Evolutionary conservation across 2,797 vertebrate genomes (phyloP).

Genomic region (Australoheros facetus): DNA sequence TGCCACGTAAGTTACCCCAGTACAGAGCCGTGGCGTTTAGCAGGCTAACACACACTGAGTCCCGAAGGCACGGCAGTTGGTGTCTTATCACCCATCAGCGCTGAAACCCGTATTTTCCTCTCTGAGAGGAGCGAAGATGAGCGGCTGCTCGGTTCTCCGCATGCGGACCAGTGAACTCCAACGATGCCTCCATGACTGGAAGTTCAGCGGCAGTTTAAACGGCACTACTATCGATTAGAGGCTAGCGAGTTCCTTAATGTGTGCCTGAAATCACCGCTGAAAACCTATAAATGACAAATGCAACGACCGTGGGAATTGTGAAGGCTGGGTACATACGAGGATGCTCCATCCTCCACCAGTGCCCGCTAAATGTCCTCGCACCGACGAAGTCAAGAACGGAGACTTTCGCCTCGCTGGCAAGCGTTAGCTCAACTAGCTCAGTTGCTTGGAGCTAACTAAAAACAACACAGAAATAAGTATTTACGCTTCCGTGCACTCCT

Average conservation of each 20-base stretch:
- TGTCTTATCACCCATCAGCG: neutral
- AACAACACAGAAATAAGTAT: constrained; percentile 57
- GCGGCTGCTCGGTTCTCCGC: constrained; percentile 24
- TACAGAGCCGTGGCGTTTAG: constrained; percentile 39
- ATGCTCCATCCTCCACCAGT: constrained; percentile 62
- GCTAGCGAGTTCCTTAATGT: neutral
- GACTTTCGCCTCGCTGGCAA: constrained; percentile 69
- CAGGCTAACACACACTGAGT: constrained; percentile 41
- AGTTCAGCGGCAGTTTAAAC: constrained; percentile 42
- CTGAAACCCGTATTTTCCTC: neutral
- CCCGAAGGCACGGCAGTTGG: constrained; percentile 14
- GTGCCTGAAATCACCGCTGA: rapidly evolving
- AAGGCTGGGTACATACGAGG: constrained; percentile 6
- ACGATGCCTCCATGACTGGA: constrained; percentile 4
- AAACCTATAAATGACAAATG: neutral
- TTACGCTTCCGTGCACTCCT: neutral
- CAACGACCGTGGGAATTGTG: neutral
- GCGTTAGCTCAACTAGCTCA: constrained; percentile 64
- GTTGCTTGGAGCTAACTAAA: constrained; percentile 59
- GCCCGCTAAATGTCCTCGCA: constrained; percentile 80
- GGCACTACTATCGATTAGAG: neutral
- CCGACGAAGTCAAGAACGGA: constrained; percentile 47
- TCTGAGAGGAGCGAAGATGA: neutral
- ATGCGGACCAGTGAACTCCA: constrained; percentile 25
- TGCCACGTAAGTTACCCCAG: constrained; percentile 63